A percentile compares a stretch with the other conserved stretches of the same genome.
Evolutionary conservation across 2,797 vertebrate genomes (phyloP).

Genomic region (Chanos chanos): DNA sequence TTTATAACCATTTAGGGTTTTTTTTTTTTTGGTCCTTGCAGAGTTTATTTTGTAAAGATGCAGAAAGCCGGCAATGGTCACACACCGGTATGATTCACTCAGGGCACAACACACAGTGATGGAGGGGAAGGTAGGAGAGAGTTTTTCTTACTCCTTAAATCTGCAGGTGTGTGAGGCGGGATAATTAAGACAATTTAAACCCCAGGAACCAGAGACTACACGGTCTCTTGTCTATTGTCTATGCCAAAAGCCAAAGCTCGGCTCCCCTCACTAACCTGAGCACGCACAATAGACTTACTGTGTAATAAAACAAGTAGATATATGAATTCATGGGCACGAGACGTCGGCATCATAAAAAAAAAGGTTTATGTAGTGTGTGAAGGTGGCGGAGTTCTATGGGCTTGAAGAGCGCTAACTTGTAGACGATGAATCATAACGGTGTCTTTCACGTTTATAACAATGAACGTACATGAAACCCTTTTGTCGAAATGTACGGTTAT

Average conservation of each 20-base stretch:
- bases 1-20: not conserved
- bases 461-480: not conserved
- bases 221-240: too few relatives aligned
- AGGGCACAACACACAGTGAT: too few relatives aligned
- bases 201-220: too few relatives aligned
- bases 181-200: too few relatives aligned
- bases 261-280: slow-evolving; percentile 25
- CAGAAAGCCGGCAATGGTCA: too few relatives aligned
- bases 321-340: slow-evolving; percentile 21
- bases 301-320: slow-evolving; percentile 36
- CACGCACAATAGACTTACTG: slow-evolving; percentile 33
- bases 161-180: too few relatives aligned
- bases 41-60: too few relatives aligned
- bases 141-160: too few relatives aligned
- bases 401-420: slow-evolving; percentile 3
- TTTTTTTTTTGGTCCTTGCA: not conserved
- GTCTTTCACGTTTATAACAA: not conserved
- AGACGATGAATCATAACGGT: slow-evolving; percentile 21
- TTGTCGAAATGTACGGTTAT: too few relatives aligned
- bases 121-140: too few relatives aligned
- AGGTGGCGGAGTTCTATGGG: slow-evolving; percentile 4
- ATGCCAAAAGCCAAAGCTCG: slow-evolving; percentile 17
- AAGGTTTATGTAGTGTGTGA: slow-evolving; percentile 29
- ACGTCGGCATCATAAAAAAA: slow-evolving; percentile 23
- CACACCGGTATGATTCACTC: too few relatives aligned